phyloP scores from a whole-genome alignment of 2,888 invertebrate species.

The Dione vanillae region DNA sequence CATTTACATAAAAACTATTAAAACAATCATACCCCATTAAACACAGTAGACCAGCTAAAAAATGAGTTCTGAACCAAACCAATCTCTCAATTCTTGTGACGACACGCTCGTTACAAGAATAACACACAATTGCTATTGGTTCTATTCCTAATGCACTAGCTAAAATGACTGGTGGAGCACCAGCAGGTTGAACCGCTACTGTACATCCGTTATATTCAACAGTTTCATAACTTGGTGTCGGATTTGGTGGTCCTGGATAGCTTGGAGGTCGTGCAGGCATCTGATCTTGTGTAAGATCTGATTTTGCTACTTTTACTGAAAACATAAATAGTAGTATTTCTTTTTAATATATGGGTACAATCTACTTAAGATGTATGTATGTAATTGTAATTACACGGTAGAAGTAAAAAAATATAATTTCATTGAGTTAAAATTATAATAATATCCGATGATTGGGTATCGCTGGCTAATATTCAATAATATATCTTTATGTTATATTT shows the following conservation, averaged over 20 bases:
- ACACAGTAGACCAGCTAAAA: conserved; percentile 3
- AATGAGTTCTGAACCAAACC: background rate
- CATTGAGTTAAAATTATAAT: no score
- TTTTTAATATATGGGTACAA: background rate
- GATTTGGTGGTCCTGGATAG: background rate
- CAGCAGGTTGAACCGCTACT: background rate
- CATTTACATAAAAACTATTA: no score
- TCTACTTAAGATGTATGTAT: no score
- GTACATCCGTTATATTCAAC: background rate
- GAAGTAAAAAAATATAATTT: no score
- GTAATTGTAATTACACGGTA: no score
- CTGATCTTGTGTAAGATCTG: background rate
- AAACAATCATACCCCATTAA: conserved; percentile 4
- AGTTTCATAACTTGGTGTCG: background rate
- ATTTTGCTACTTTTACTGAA: conserved; percentile 8
- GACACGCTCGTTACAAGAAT: conserved; percentile 2
- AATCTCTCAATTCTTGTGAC: conserved; percentile 10
- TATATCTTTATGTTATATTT: no score
- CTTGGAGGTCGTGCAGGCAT: background rate
- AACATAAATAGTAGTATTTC: background rate
- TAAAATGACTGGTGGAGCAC: background rate
- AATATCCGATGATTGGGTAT: no score
- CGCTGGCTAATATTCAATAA: no score
- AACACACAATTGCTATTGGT: conserved; percentile 1
- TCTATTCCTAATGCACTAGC: background rate